Conservation (phyloP, 2,888 invertebrate genomes). For the Caenorhabditis parvicauda region DNA sequence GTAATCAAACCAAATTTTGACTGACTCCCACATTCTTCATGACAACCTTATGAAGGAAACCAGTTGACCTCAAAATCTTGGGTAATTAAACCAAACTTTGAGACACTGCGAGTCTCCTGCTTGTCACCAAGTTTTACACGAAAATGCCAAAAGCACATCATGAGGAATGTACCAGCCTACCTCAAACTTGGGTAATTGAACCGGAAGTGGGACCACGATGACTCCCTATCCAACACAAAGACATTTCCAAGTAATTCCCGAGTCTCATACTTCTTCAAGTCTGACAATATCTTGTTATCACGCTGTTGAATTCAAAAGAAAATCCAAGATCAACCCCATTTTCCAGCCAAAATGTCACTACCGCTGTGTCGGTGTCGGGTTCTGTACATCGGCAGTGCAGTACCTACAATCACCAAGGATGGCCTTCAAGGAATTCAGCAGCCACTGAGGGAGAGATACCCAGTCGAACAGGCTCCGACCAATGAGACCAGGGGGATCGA, state of each 20-base stretch:
- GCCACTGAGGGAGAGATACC: conserved; percentile 89
- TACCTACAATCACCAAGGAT: conserved; percentile 94
- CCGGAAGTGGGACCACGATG: conserved; percentile 4
- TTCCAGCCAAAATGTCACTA: conserved; percentile 53
- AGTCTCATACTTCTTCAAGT: too few species aligned
- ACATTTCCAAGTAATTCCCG: too few species aligned
- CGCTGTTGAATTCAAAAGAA: too few species aligned
- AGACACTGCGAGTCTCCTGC: too few species aligned
- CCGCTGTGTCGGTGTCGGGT: conserved; percentile 95
- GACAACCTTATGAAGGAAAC: too few species aligned
- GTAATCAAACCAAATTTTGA: too few species aligned
- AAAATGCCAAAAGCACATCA: conserved; percentile 13
- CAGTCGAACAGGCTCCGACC: conserved; percentile 85
- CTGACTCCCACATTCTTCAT: too few species aligned
- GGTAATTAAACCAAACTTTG: too few species aligned
- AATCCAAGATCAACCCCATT: too few species aligned
- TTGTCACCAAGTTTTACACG: too few species aligned
- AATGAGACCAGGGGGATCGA: conserved; percentile 86
- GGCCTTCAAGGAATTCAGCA: conserved; percentile 80
- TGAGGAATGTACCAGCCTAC: conserved; percentile 20
- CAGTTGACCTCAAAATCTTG: too few species aligned
- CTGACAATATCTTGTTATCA: too few species aligned
- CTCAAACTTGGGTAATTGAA: conserved; percentile 24
- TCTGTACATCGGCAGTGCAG: conserved; percentile 90
- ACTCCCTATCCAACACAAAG: conserved; percentile 10